Percentiles rank a stretch among this genome's conserved stretches.
These are phyloP conservation scores for Eristalinus aeneus DNA, from an alignment of 2,888 invertebrate genomes.

Conservation along the genomic window DNA sequence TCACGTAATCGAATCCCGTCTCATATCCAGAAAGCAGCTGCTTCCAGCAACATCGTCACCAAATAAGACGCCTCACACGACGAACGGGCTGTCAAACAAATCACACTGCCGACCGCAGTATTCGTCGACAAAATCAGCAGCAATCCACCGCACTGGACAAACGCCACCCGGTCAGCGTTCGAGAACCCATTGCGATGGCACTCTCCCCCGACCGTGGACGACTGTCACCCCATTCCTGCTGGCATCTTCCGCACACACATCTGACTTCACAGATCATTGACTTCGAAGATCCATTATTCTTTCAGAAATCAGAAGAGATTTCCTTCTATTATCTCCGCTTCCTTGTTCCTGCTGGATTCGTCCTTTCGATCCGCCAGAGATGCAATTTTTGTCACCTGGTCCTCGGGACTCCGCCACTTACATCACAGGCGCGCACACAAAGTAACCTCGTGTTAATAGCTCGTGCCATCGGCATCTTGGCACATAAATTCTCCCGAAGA, in stretches of 20 bases:
- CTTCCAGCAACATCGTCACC: not conserved
- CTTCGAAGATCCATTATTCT: constrained; percentile 56
- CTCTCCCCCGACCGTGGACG: not conserved
- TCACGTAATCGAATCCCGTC: not conserved
- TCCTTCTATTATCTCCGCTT: constrained; percentile 46
- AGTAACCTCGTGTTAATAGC: constrained; percentile 31
- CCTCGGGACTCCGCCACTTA: constrained; percentile 43
- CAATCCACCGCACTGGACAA: constrained; percentile 11
- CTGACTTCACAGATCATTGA: constrained; percentile 70
- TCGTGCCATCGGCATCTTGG: constrained; percentile 61
- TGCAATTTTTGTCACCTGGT: constrained; percentile 67
- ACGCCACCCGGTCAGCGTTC: constrained; percentile 32
- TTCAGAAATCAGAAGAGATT: constrained; percentile 12
- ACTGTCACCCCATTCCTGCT: constrained; percentile 12
- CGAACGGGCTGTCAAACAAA: constrained; percentile 16
- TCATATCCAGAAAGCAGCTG: not conserved
- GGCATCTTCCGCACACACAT: constrained; percentile 41
- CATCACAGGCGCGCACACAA: constrained; percentile 17
- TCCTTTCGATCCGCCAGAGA: constrained; percentile 42
- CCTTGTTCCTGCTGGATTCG: constrained; percentile 61
- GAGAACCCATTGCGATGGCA: not conserved
- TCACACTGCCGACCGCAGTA: constrained; percentile 21
- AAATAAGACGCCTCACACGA: not conserved
- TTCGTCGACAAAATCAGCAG: constrained; percentile 27
- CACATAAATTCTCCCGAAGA: constrained; percentile 63